A percentile compares a stretch with the other conserved stretches of the same genome.
Conservation (phyloP, 2,888 invertebrate genomes). For the Alloscopus bannaensis region DNA sequence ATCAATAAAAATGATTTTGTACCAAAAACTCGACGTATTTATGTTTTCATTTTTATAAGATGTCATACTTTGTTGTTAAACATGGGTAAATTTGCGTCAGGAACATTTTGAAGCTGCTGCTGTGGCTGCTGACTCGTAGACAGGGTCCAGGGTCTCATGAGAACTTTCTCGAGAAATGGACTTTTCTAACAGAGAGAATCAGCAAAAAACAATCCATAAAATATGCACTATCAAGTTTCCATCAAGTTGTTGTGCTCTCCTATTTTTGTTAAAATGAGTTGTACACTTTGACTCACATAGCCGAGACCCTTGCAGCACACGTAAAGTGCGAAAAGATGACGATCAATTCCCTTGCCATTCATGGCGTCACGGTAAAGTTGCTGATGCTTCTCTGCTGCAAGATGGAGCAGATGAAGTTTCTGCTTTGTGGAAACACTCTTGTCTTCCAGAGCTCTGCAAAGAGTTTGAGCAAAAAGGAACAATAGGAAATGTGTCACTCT, state of each 20-base stretch:
- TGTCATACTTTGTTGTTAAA: slow-evolving; percentile 76
- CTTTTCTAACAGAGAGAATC: slow-evolving; percentile 74
- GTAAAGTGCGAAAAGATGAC: slow-evolving; percentile 77
- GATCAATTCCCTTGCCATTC: slow-evolving; percentile 77
- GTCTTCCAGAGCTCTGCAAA: slow-evolving; percentile 75
- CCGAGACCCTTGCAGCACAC: slow-evolving; percentile 77
- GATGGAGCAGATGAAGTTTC: slow-evolving; percentile 75
- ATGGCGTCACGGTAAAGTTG: slow-evolving; percentile 77
- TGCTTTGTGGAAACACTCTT: slow-evolving; percentile 74
- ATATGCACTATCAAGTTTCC: background rate
- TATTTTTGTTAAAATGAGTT: too few relatives aligned
- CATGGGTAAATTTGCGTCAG: slow-evolving; percentile 75
- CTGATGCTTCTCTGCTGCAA: slow-evolving; percentile 76
- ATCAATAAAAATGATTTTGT: slow-evolving; percentile 43
- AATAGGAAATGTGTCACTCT: background rate
- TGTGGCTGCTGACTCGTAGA: slow-evolving; percentile 78
- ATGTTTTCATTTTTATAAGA: background rate
- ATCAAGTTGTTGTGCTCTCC: too few relatives aligned
- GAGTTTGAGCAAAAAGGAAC: background rate
- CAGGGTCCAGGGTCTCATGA: slow-evolving; percentile 77
- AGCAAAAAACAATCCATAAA: slow-evolving; percentile 6
- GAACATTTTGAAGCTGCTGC: slow-evolving; percentile 76
- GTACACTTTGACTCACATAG: slow-evolving; percentile 75
- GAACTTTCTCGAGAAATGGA: slow-evolving; percentile 76
- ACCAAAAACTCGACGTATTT: background rate